Percentiles rank a stretch among this genome's conserved stretches.
These are phyloP conservation scores for Listrodromus nycthemerus DNA, from an alignment of 2,888 invertebrate genomes.

Conservation along the genomic window DNA sequence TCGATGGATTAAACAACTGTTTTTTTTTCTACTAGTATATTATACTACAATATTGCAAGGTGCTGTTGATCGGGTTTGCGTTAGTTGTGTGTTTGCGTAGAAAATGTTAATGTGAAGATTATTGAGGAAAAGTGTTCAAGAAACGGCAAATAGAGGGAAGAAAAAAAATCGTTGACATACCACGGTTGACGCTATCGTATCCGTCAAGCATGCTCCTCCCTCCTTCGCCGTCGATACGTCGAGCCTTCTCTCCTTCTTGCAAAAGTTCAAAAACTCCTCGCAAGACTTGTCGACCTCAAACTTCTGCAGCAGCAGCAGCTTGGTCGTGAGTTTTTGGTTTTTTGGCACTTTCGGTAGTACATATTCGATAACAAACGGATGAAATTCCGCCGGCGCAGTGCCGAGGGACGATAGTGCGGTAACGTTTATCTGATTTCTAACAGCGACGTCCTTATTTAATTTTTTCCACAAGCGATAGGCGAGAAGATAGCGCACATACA, in stretches of 20 bases:
- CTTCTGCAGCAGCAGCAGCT: slow-evolving; percentile 76
- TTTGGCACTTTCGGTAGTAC: slow-evolving; percentile 81
- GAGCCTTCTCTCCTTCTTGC: slow-evolving; percentile 64
- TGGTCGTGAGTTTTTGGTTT: slow-evolving; percentile 74
- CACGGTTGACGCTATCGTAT: slow-evolving; percentile 31
- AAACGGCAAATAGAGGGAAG: not conserved
- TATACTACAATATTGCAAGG: too few species aligned
- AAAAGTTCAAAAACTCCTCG: slow-evolving; percentile 77
- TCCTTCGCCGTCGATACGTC: slow-evolving; percentile 48
- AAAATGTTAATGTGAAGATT: slow-evolving; percentile 3
- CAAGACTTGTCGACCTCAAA: slow-evolving; percentile 79
- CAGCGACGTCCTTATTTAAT: slow-evolving; percentile 76
- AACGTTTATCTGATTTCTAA: slow-evolving; percentile 77
- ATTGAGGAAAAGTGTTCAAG: not conserved
- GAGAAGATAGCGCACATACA: slow-evolving; percentile 81
- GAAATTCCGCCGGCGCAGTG: slow-evolving; percentile 74
- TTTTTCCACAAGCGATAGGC: slow-evolving; percentile 82
- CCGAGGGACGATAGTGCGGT: slow-evolving; percentile 77
- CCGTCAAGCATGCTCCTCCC: slow-evolving; percentile 34
- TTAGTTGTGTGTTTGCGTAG: not conserved
- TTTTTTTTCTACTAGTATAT: slow-evolving; percentile 7
- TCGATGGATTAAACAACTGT: slow-evolving; percentile 45
- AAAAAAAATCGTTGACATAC: slow-evolving; percentile 45
- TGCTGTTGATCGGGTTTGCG: not conserved
- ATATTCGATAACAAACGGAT: slow-evolving; percentile 74